Conservation (phyloP, 1,140 invertebrate species). For the Zaprionus ornatus region DNA sequence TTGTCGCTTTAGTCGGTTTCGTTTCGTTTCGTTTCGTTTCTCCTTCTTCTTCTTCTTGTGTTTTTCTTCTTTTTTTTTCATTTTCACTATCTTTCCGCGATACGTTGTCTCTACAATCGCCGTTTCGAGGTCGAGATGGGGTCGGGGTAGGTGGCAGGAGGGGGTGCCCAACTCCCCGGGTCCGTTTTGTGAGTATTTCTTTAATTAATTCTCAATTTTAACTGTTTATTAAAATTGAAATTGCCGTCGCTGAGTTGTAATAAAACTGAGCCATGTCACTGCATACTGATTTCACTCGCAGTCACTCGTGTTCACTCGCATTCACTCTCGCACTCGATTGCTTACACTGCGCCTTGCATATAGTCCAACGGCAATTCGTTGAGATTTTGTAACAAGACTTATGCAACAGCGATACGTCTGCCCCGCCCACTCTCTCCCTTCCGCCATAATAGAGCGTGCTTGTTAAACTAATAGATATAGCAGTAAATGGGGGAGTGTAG, state of each 20-base stretch:
- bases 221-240: conserved; percentile 76
- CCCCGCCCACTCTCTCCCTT: neutral
- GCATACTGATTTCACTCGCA: conserved; percentile 64
- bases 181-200: conserved; percentile 28
- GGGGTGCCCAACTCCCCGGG: neutral
- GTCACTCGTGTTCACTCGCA: conserved; percentile 2
- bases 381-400: conserved; percentile 47
- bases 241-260: conserved; percentile 43
- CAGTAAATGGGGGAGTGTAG: neutral
- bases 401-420: conserved; percentile 49
- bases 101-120: conserved; percentile 64
- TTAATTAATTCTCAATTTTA: conserved; percentile 80
- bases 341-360: neutral
- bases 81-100: conserved; percentile 70
- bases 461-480: conserved; percentile 24
- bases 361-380: conserved; percentile 19
- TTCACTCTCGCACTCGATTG: conserved; percentile 2
- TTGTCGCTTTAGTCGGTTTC: neutral
- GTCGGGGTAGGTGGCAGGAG: neutral
- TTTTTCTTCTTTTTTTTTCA: conserved; percentile 32
- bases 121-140: neutral
- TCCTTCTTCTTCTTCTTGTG: neutral
- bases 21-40: neutral
- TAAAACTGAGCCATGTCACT: conserved; percentile 49
- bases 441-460: conserved; percentile 25